A percentile compares a stretch with the other conserved stretches of the same genome.
These are phyloP conservation scores for Pachypeltis micranthus DNA, from an alignment of 1,140 invertebrate genomes.

Conservation along the genomic window DNA sequence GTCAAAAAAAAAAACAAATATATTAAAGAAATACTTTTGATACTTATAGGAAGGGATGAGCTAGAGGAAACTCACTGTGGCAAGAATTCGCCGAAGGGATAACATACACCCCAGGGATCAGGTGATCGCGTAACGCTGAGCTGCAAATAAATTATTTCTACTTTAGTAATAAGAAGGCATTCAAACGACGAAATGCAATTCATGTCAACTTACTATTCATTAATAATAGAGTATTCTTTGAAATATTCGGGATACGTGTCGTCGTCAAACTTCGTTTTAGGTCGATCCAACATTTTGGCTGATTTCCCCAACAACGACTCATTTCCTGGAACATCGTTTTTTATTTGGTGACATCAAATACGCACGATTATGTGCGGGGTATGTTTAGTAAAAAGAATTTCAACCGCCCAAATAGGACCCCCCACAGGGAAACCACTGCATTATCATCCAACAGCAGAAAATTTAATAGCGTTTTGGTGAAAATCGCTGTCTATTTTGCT, in stretches of 20 bases:
- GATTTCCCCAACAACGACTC: neutral
- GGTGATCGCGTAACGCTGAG: neutral
- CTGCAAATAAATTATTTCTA: neutral
- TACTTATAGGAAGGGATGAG: too few species aligned
- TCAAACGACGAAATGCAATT: neutral
- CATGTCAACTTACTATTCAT: neutral
- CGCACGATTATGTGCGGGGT: too few species aligned
- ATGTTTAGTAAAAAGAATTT: too few species aligned
- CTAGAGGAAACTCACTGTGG: neutral
- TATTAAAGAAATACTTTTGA: too few species aligned
- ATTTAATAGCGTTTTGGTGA: too few species aligned
- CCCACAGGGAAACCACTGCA: too few species aligned
- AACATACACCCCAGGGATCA: neutral
- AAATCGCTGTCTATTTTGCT: too few species aligned
- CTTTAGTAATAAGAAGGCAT: neutral
- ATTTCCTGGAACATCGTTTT: too few species aligned
- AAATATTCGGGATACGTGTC: neutral
- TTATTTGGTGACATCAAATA: too few species aligned
- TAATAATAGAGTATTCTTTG: neutral
- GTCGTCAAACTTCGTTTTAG: neutral
- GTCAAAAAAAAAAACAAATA: too few species aligned
- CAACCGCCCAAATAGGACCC: too few species aligned
- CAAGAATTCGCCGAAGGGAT: neutral
- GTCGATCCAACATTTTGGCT: neutral
- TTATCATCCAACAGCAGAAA: too few species aligned